Evolutionary conservation across 2,797 vertebrate genomes (phyloP).

Genomic region (Hapalemur alaotrensis): DNA sequence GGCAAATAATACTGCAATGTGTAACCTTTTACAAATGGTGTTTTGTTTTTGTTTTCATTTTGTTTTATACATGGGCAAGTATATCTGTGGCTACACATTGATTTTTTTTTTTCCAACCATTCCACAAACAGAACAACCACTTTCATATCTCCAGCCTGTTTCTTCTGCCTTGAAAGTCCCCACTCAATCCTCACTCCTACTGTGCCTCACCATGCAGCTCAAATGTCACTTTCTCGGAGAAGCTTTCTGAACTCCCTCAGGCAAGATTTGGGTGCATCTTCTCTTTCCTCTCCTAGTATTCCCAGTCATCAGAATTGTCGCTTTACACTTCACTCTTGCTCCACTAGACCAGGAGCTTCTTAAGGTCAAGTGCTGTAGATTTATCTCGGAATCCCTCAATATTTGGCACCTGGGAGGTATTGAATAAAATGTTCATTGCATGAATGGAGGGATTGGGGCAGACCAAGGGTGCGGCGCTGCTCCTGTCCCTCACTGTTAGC

Average conservation of each 20-base stretch:
- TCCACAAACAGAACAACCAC: background rate
- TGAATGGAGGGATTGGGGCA: background rate
- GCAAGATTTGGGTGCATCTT: background rate
- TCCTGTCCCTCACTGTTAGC: background rate
- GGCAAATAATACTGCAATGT: background rate
- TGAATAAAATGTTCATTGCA: background rate
- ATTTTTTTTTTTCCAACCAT: background rate
- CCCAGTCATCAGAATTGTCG: background rate
- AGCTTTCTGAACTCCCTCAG: background rate
- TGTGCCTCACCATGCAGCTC: background rate
- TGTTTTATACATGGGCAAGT: background rate
- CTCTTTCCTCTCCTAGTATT: background rate
- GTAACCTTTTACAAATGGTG: background rate
- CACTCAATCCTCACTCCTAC: background rate
- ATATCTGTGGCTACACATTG: background rate
- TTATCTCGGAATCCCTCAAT: background rate
- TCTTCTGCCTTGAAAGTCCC: background rate
- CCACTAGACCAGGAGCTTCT: background rate
- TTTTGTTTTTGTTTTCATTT: conserved; percentile 8
- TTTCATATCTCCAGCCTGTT: background rate
- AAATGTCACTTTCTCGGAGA: background rate
- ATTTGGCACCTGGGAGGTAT: background rate
- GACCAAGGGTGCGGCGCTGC: background rate
- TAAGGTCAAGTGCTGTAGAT: background rate
- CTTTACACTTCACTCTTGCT: background rate